A percentile compares a stretch with the other conserved stretches of the same genome.
These are phyloP conservation scores for Notiomystis cincta DNA, from an alignment of 2,113 vertebrate species.

Conservation along the genomic window DNA sequence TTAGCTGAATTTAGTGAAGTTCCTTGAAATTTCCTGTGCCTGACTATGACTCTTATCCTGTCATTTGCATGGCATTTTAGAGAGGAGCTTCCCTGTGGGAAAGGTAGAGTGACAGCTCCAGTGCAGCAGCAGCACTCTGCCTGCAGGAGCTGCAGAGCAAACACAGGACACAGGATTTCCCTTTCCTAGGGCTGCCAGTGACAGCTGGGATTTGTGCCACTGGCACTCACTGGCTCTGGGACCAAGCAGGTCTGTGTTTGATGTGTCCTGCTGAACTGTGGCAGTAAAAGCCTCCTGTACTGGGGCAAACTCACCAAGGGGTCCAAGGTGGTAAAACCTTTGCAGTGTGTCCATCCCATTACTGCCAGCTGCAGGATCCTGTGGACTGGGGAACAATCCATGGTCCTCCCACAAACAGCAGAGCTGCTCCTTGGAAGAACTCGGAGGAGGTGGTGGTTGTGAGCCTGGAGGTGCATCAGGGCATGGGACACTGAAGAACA, in stretches of 20 bases:
- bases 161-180: not conserved
- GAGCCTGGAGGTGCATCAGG: not conserved
- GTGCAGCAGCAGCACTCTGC: not conserved
- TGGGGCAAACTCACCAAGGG: not conserved
- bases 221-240: not conserved
- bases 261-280: accelerated
- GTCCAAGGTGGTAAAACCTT: not conserved
- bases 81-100: not conserved
- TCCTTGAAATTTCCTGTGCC: not conserved
- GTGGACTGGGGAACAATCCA: not conserved
- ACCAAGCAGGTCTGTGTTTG: not conserved
- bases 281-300: not conserved
- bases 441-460: not conserved
- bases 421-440: not conserved
- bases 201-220: not conserved
- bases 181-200: not conserved
- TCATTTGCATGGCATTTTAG: not conserved
- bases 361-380: not conserved
- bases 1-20: not conserved
- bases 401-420: not conserved
- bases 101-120: not conserved
- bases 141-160: not conserved
- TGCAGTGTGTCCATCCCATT: not conserved
- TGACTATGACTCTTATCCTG: not conserved
- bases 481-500: not conserved